These are phyloP conservation scores for Arnoldichthys spilopterus DNA, from an alignment of 2,797 vertebrate genomes.

Conservation along the genomic window DNA sequence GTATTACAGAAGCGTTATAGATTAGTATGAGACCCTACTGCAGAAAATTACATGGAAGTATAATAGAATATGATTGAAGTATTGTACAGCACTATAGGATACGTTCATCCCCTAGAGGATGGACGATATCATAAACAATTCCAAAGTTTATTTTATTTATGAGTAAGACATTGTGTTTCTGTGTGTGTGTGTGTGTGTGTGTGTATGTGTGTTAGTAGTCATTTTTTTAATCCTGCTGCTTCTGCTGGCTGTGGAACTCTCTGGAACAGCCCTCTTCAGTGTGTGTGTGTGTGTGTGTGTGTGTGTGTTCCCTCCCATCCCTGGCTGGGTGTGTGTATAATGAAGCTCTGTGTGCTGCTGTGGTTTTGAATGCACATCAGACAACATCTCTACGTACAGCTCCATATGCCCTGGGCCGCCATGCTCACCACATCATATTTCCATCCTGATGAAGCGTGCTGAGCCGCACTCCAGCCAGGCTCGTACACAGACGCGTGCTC, in stretches of 20 bases:
- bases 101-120: too few species aligned
- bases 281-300: conserved; percentile 61
- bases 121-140: too few species aligned
- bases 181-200: too few species aligned
- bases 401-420: conserved; percentile 67
- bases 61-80: too few species aligned
- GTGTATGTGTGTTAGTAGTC: not conserved
- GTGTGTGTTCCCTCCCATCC: conserved; percentile 58
- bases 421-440: conserved; percentile 77
- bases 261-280: conserved; percentile 40
- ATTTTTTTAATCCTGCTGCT: not conserved
- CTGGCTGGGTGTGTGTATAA: conserved; percentile 63
- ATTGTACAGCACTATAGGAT: too few species aligned
- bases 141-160: not conserved
- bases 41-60: too few species aligned
- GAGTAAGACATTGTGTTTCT: not conserved
- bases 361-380: conserved; percentile 78
- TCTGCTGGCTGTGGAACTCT: conserved; percentile 23
- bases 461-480: conserved; percentile 47
- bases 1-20: too few species aligned
- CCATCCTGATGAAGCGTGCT: conserved; percentile 72
- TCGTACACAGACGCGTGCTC: conserved; percentile 48
- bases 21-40: too few species aligned
- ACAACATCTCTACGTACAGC: conserved; percentile 65
- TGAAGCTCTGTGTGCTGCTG: conserved; percentile 71